Evolutionary conservation across 2,888 invertebrate genomes (phyloP), one percentile per base, ranked within the genome.

Genomic region (Apamea crenata): DNA sequence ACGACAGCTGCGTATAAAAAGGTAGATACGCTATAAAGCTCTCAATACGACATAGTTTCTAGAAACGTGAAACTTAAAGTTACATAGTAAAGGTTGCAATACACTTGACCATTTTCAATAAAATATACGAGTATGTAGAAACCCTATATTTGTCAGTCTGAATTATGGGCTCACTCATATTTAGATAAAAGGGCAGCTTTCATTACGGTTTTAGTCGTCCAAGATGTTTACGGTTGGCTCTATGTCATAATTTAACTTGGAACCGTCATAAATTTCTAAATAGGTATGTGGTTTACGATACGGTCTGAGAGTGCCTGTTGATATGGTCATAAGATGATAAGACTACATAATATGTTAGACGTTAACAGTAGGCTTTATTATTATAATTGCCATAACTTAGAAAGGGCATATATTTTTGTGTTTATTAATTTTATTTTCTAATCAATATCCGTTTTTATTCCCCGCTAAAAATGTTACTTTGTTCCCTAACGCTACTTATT

Each of bases 231-330:
- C 63, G 82, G 53, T 29, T 61, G 40, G 67, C 40, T 67, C 44
- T 80, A 53, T 59, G 25, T 84, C 77, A 84, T 82, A 67, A 85
- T 82, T 76, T 76, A 53, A 79, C 65, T 80, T 18, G 61, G 61
- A 74, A 75, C 66, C 76, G 47, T 59, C 81, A 73, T 79, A 78
- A 87, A 84, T 76, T 53, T 70, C 73, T 53, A 44, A 67, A 65
- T 36, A 71, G 44, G 59, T 53, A 47, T 79, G 67, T 78, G 47
- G 47, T 72, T 72, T 72, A 83, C n/a, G 83, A 77, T 36, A 61
- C 36, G 29, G 68, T 47, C 36, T 47, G 16, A 16, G 18, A 63
- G 59, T 61, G 61, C 25, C 12, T 81, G 32, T 25, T 44, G 7
- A 59, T 59, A 29, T 47, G 25, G 32, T 40, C 29, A 53, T 66